phyloP scores from a whole-genome alignment of 2,888 invertebrate genomes.

The Neocrepidodera transversa region DNA sequence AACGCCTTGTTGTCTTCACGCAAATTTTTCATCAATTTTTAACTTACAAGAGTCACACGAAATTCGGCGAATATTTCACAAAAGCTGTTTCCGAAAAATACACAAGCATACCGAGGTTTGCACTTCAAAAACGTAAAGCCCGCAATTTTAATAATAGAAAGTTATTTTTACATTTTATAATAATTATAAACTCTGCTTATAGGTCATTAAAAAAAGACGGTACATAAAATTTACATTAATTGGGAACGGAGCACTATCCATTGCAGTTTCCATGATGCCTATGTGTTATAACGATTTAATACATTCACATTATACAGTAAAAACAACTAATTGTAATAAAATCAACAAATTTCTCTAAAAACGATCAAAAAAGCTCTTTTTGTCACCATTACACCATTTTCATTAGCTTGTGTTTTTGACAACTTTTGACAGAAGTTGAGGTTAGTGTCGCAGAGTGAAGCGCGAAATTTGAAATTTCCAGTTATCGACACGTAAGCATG shows the following conservation, averaged over 20 bases:
- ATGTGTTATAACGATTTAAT: slow-evolving; percentile 16
- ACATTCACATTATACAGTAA: slow-evolving; percentile 34
- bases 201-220: slow-evolving; percentile 35
- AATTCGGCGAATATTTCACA: slow-evolving; percentile 13
- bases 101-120: neutral
- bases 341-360: slow-evolving; percentile 22
- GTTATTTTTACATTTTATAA: slow-evolving; percentile 39
- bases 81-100: slow-evolving; percentile 4
- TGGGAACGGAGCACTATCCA: slow-evolving; percentile 45
- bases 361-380: slow-evolving; percentile 29
- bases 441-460: slow-evolving; percentile 25
- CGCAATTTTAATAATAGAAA: slow-evolving; percentile 37
- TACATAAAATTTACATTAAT: slow-evolving; percentile 40
- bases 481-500: slow-evolving; percentile 20
- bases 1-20: slow-evolving; percentile 32
- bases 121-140: slow-evolving; percentile 20
- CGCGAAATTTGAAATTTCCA: slow-evolving; percentile 35
- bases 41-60: slow-evolving; percentile 11
- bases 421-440: slow-evolving; percentile 37
- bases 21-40: slow-evolving; percentile 18
- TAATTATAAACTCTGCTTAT: slow-evolving; percentile 32
- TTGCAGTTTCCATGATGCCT: slow-evolving; percentile 43
- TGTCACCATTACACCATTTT: slow-evolving; percentile 34
- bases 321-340: slow-evolving; percentile 20
- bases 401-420: slow-evolving; percentile 32